Conservation (phyloP, 2,113 vertebrate genomes). For the Suricata suricatta region DNA sequence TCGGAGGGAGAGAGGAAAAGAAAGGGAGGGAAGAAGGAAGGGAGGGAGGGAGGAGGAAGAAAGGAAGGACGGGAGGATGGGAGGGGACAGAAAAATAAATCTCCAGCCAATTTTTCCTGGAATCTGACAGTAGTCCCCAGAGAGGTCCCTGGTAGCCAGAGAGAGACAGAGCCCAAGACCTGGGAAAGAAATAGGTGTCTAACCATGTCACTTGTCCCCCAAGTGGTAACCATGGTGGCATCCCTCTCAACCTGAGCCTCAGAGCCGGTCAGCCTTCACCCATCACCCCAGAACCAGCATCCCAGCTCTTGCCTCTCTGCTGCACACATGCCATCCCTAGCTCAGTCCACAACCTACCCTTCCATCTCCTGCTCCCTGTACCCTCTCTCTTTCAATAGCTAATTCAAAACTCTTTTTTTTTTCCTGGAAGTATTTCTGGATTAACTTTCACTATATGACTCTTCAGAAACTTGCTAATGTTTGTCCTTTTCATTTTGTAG, state of each 20-base stretch:
- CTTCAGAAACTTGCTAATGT: neutral
- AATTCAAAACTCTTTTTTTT: neutral
- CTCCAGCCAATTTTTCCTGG: neutral
- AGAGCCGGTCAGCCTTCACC: neutral
- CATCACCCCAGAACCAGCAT: neutral
- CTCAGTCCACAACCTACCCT: neutral
- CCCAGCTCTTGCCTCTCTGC: neutral
- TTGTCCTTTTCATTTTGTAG: neutral
- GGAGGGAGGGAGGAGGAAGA: neutral
- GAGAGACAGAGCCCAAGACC: neutral
- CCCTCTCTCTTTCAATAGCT: neutral
- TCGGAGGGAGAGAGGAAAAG: no score
- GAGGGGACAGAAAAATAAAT: neutral
- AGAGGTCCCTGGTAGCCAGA: neutral
- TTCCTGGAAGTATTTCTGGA: neutral
- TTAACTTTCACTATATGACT: neutral
- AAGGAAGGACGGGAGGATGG: neutral
- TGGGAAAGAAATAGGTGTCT: neutral
- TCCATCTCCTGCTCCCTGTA: neutral
- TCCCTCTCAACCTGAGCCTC: neutral
- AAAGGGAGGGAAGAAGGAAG: neutral
- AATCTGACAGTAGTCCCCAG: neutral
- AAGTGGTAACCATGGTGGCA: no score
- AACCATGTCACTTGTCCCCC: neutral
- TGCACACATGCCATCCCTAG: accelerated